Evolutionary conservation across 1,140 invertebrate species (phyloP).

Genomic region (Drosophila bocqueti): DNA sequence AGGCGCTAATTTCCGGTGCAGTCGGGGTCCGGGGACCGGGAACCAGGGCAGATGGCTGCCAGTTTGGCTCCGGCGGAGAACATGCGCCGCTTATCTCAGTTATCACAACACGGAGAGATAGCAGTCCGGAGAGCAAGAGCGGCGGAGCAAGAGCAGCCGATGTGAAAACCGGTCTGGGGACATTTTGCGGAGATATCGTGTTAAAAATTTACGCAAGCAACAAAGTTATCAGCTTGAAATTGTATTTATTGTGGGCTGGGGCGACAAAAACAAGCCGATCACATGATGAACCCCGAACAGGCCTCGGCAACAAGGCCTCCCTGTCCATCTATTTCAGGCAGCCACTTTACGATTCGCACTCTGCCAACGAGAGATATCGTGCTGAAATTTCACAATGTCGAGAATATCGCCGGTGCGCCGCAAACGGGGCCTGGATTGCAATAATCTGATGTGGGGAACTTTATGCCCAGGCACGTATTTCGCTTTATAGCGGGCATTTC

Average conservation of each 20-base stretch:
- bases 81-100: conserved; percentile 33
- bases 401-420: conserved; percentile 43
- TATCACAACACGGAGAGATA: conserved; percentile 27
- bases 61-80: conserved; percentile 25
- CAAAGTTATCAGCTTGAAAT: conserved; percentile 75
- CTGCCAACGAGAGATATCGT: conserved; percentile 65
- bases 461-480: conserved; percentile 55
- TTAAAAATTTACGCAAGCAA: conserved; percentile 76
- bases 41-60: conserved; percentile 24
- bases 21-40: not conserved
- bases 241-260: conserved; percentile 69
- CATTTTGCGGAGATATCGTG: conserved; percentile 71
- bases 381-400: conserved; percentile 78
- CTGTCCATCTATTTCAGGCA: conserved; percentile 1
- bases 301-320: conserved; percentile 37
- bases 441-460: conserved; percentile 33
- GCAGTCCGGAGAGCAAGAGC: conserved; percentile 23
- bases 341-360: conserved; percentile 65
- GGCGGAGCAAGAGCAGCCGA: not conserved
- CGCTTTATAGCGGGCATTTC: conserved; percentile 14
- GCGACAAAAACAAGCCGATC: conserved; percentile 32
- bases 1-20: conserved; percentile 76
- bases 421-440: conserved; percentile 50
- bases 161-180: conserved; percentile 17
- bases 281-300: conserved; percentile 24